Evolutionary conservation across 2,113 vertebrate genomes (phyloP), one percentile per base, ranked within the genome.

Genomic region (Catagonus wagneri): DNA sequence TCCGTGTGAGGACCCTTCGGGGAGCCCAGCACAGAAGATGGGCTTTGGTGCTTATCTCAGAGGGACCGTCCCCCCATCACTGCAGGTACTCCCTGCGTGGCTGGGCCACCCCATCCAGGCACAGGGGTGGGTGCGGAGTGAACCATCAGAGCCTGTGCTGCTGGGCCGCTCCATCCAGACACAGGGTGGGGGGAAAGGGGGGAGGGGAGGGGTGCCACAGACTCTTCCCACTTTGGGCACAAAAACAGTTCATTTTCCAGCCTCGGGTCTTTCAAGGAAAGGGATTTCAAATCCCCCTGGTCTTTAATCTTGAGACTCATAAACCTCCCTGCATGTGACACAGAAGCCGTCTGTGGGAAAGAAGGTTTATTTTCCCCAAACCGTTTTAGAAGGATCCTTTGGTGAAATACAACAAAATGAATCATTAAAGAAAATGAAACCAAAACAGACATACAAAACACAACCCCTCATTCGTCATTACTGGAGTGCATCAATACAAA

Each of bases 11-110:
- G 19, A 36, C 12, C 7, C 10, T 7, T 11, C 22, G 32, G 23
- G 22, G 17, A 32, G 23, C 15, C 5, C 25, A 34, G 52, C 6
- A 25, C 1, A n/a, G 11, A 52, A 32, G 11, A 14, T 1, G 0
- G 11, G 19, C 29, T 92, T 54, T 88, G 7, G 6, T 2, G 36
- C 19, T 61, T 8, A 44, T 34, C 54, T 52, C 22, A 68, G 23
- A 44, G 44, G 44, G 63, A 32, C 44, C 44, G 5, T 44, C 8
- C 44, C n/a, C 16, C 32, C 17, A 23, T 20, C 4, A 13, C 44
- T 36, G 3, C 12, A 8, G 44, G 44, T 44, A 8, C 44, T 8
- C 44, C 44, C 44, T 36, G 4, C 8, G 17, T 32, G 25, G 27
- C 17, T 11, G 69, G 29, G 7, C 71, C 27, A 17, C 23, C 29